These are phyloP conservation scores for Leptinotarsa undecemlineata DNA, from an alignment of 1,140 invertebrate species.

Conservation along the genomic window DNA sequence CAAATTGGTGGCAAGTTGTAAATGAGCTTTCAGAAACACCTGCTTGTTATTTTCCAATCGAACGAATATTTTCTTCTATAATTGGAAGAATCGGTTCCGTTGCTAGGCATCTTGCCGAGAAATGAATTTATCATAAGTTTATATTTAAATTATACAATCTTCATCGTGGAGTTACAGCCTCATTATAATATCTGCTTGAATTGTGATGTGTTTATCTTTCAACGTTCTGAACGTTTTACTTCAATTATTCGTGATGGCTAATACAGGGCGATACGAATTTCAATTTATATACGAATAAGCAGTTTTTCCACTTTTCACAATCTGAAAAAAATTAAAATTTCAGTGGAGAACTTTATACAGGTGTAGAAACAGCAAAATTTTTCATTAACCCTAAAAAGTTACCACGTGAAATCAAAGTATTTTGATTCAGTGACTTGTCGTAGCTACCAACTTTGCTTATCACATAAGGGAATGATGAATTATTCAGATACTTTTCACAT, in stretches of 20 bases:
- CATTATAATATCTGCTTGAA: not conserved
- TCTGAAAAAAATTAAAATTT: no score
- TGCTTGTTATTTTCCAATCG: conserved; percentile 1
- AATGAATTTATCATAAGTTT: conserved; percentile 4
- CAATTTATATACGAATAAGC: no score
- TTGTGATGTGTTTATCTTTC: not conserved
- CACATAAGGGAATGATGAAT: no score
- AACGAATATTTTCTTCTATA: conserved; percentile 1
- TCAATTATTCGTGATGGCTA: not conserved
- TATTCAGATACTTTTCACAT: no score
- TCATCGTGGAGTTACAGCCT: not conserved
- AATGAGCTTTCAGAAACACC: not conserved
- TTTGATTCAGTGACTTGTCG: no score
- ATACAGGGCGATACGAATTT: no score
- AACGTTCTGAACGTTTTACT: not conserved
- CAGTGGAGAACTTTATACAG: no score
- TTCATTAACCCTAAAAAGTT: no score
- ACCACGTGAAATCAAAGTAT: no score
- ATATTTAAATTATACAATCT: conserved; percentile 1
- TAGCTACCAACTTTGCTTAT: no score
- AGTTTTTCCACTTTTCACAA: no score
- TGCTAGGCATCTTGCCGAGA: not conserved
- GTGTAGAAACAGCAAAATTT: no score
- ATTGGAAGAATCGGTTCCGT: conserved; percentile 1
- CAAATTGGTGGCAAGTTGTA: conserved; percentile 7